phyloP scores from a whole-genome alignment of 2,888 invertebrate species.

The Crepidodera aurea region DNA sequence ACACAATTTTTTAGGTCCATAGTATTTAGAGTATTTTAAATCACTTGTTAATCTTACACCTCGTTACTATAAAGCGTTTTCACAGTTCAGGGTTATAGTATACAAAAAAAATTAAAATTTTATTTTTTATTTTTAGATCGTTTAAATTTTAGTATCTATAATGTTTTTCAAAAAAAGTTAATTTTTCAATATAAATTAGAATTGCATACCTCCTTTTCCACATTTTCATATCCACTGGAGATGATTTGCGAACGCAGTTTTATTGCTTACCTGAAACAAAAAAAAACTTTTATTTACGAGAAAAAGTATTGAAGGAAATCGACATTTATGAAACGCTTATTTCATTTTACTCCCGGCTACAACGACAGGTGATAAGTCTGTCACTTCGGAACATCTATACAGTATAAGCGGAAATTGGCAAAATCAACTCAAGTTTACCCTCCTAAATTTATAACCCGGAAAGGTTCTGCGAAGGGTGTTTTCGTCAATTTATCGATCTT shows the following conservation, averaged over 20 bases:
- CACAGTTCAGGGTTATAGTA: too few species aligned
- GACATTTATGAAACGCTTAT: conserved; percentile 16
- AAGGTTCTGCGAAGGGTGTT: not conserved
- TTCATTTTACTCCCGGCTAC: conserved; percentile 12
- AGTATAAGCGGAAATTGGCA: conserved; percentile 49
- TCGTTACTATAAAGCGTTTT: too few species aligned
- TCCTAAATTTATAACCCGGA: conserved; percentile 40
- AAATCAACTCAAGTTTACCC: conserved; percentile 51
- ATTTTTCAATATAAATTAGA: too few species aligned
- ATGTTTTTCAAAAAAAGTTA: too few species aligned
- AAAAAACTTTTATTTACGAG: conserved; percentile 23
- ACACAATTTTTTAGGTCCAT: too few species aligned
- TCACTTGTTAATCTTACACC: too few species aligned
- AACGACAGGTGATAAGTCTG: conserved; percentile 17
- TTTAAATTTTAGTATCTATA: too few species aligned
- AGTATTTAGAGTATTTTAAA: too few species aligned
- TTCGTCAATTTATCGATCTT: not conserved
- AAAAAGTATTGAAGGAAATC: conserved; percentile 7
- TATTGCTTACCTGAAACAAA: conserved; percentile 18
- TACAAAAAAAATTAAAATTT: too few species aligned
- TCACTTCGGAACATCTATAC: conserved; percentile 17
- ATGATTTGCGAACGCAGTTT: conserved; percentile 7
- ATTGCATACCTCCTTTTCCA: too few species aligned
- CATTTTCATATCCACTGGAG: too few species aligned
- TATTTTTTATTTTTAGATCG: too few species aligned